Base-by-base conservation (phyloP, 2,888 invertebrate genomes). In the Hirtodrosophila trivittata region DNA sequence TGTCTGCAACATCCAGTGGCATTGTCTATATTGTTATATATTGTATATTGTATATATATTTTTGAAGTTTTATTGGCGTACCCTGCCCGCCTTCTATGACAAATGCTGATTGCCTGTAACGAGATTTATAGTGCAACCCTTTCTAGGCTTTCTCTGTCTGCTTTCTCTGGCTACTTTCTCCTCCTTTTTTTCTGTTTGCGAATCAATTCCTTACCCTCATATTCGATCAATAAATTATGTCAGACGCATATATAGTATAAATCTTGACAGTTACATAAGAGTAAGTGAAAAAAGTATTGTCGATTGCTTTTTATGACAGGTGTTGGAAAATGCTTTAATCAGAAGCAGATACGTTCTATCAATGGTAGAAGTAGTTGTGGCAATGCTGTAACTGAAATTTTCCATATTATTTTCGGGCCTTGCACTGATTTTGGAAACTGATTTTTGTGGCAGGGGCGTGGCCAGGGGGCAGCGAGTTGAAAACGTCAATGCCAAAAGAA, bases 401-500 rank as follows among this genome's bases (percentile, higher is more conserved):
- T n/a, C n/a, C 18, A 21, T 21, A 21, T 21, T 5, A 21, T 21
- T 21, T 21, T 21, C 5, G 18, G 18, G 3, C 5, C 3, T 21
- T 21, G 16, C 47, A 55, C 75, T 82, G 82, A 57, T 62, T 51
- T 54, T 77, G 82, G 63, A 75, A 81, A 66, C 64, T 46, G 43
- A 21, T 43, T 13, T 18, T 13, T 33, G 50, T 56, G 66, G 18
- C 18, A 21, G 5, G 2, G 78, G 76, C 76, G 82, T 75, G 71
- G 47, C 57, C 8, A 21, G 18, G 60, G 16, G 45, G 45, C 45
- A 55, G 33, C 68, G 67, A 64, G 4, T 49, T 38, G 55, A 51
- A 41, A 63, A 55, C 47, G 63, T 63, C 78, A 64, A 47, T 85
- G 80, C 64, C 86, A 72, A 52, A 51, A 66, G 65, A 70, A 68